phyloP scores from a whole-genome alignment of 37 sponge, comb jelly and placozoan species.

The Aplysina aerophoba region DNA sequence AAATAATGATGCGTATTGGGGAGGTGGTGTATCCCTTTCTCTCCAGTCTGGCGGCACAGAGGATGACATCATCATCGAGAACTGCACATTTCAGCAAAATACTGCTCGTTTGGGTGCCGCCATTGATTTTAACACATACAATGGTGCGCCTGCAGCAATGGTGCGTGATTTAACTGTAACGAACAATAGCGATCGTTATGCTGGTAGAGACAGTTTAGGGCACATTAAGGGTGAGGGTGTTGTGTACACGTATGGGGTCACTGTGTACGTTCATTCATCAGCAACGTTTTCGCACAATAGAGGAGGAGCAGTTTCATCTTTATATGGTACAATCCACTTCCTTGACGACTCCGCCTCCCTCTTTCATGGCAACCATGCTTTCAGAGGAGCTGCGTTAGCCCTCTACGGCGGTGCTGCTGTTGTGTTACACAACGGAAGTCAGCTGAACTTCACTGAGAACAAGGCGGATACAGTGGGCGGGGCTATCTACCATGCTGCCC shows the following conservation, averaged over 20 bases:
- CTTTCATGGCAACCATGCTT: background rate
- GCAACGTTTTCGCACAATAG: background rate
- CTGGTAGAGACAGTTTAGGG: background rate
- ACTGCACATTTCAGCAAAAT: background rate
- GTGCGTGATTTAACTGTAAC: background rate
- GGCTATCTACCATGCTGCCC: constrained; percentile 48
- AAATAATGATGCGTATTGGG: background rate
- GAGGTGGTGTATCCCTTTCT: constrained; percentile 1
- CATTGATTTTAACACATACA: background rate
- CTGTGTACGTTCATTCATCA: background rate
- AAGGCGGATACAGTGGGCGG: constrained; percentile 40
- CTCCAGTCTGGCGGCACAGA: background rate
- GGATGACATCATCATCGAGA: background rate
- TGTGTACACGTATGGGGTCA: background rate
- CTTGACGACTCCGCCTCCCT: background rate
- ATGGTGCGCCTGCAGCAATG: background rate
- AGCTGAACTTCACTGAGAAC: constrained; percentile 50
- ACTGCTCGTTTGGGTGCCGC: constrained; percentile 18
- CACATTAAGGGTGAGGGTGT: constrained; percentile 12
- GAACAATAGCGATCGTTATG: background rate
- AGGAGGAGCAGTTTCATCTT: background rate
- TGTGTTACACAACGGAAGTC: background rate
- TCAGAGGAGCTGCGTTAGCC: constrained; percentile 29
- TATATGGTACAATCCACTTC: background rate
- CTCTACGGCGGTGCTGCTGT: constrained; percentile 42